Evolutionary conservation across 35 echinoderm and acorn worm species (phyloP), one percentile per base, ranked within the genome.

Genomic region (Anneissia japonica): DNA sequence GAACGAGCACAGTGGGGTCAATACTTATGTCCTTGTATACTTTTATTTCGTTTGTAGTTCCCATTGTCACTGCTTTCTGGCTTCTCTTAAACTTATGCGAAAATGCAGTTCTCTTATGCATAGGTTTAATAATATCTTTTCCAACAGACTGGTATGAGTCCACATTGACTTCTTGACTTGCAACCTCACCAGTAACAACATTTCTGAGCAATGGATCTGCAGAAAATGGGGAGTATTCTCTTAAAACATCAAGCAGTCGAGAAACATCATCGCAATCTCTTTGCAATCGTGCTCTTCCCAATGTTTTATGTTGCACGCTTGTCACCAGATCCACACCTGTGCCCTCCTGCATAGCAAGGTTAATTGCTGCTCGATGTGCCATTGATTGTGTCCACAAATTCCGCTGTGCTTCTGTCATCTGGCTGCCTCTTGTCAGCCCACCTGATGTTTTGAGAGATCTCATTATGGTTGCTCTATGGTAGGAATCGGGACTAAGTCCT

Each of bases 261-360:
- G 16, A 4, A 43, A 82, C 38, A 56, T 91, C 89, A 28, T 31
- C 34, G 6, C 31, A 7, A 74, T 89, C 82, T 41, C 80, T 72
- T 21, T 32, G 46, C 33, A 76, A 76, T 46, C 81, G 76, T 82
- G 87, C 19, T 17, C 76, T 46, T 26, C 84, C 75, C 31, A 31
- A 36, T 0, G 87, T 79, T 87, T 87, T 87, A 38, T 87, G 85
- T 64, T 92, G 90, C 32, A 90, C 87, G 80, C 83, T 90, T 74
- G 91, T 93, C 1, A 46, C 45, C 46, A 86, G 90, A 13, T 72
- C 34, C 29, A 90, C 64, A 29, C 46, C 31, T 31, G 34, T 90
- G 43, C 89, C 79, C 36, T 90, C 91, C 51, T 93, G 87, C 87
- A 90, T 86, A 32, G 87, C 91, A 81, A 31, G 31, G 77, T 93